Conservation (phyloP, 2,113 vertebrate genomes). For the Trochalopteron elliotii region DNA sequence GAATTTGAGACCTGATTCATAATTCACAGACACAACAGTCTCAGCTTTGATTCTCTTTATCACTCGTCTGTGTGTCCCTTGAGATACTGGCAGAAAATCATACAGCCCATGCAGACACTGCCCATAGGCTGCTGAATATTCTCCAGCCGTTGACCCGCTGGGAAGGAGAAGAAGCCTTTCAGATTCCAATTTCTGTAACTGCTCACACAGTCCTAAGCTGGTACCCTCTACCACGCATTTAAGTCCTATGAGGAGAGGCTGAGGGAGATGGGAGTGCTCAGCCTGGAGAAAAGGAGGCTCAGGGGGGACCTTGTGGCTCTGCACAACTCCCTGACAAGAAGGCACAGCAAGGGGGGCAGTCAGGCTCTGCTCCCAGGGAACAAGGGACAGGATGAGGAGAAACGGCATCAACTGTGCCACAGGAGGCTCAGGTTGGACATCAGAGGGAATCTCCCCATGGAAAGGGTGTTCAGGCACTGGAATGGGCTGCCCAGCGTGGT, state of each 20-base stretch:
- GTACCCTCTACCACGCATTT: neutral
- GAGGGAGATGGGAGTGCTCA: neutral
- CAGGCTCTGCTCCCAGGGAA: neutral
- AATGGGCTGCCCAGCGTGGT: neutral
- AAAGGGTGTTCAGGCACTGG: neutral
- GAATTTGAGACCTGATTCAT: neutral
- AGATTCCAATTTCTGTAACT: neutral
- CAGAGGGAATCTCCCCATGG: neutral
- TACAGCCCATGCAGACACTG: neutral
- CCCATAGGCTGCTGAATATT: neutral
- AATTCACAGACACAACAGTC: neutral
- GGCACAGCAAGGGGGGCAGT: accelerated
- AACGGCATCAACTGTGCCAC: neutral
- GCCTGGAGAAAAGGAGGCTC: neutral
- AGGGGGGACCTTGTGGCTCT: neutral
- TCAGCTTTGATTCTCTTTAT: neutral
- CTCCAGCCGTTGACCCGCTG: neutral
- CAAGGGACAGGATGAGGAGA: neutral
- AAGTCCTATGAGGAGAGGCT: neutral
- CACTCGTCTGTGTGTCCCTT: neutral
- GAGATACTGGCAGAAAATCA: accelerated
- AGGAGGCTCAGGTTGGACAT: neutral
- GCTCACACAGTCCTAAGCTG: neutral
- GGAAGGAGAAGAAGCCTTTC: neutral
- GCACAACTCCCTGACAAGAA: neutral